Conservation (phyloP, 2,113 vertebrate genomes). For the Microcebus jonahi region DNA sequence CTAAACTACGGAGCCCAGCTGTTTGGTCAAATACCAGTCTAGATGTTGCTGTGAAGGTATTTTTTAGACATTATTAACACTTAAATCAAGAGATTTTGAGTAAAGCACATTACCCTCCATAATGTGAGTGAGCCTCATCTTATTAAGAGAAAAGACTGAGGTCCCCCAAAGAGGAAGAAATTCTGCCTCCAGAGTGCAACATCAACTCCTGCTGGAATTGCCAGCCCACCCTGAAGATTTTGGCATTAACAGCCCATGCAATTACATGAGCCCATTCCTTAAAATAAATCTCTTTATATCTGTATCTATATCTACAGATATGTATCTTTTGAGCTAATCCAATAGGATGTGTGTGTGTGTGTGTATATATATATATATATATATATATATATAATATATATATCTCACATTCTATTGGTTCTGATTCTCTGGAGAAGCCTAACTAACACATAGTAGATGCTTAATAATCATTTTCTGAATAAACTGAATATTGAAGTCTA, state of each 20-base stretch:
- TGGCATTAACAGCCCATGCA: not conserved
- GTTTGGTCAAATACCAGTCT: not conserved
- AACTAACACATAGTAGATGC: not conserved
- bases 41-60: not conserved
- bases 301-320: not conserved
- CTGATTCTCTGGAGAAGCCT: not conserved
- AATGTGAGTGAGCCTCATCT: not conserved
- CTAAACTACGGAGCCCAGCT: not conserved
- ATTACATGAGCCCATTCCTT: not conserved
- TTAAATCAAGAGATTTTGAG: not conserved
- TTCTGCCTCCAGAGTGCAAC: too few species aligned
- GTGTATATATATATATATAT: too few species aligned
- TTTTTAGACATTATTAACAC: not conserved
- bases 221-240: not conserved
- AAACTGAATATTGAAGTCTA: not conserved
- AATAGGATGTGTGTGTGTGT: not conserved
- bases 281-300: not conserved
- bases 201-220: not conserved
- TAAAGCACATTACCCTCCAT: not conserved
- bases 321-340: not conserved
- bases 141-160: not conserved
- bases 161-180: not conserved
- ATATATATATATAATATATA: not conserved
- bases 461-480: conserved; percentile 41
- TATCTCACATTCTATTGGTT: not conserved